Conservation (phyloP, 2,113 vertebrate genomes). For the Gallinago paraguaiae region DNA sequence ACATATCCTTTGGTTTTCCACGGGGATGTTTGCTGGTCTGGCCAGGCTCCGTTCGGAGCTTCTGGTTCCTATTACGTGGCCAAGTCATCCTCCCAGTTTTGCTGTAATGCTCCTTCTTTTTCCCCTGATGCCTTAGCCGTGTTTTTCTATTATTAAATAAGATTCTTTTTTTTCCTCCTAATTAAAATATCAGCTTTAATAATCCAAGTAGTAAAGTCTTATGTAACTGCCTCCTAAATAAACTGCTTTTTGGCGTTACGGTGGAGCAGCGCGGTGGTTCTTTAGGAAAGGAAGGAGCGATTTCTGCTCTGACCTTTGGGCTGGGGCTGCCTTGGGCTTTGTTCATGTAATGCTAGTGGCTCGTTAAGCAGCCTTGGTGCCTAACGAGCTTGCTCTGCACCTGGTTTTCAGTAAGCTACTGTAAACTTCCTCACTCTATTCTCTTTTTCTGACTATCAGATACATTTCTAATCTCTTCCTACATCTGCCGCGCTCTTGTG, state of each 20-base stretch:
- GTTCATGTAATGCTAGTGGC: accelerated
- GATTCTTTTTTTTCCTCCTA: neutral
- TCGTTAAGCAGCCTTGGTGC: neutral
- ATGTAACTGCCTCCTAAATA: neutral
- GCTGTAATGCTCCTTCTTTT: neutral
- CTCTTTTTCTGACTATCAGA: neutral
- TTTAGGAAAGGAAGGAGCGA: neutral
- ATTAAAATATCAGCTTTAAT: neutral
- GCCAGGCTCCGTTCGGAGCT: neutral
- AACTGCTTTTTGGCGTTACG: neutral
- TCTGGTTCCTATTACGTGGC: conserved; percentile 17
- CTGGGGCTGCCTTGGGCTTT: accelerated
- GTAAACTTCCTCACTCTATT: neutral
- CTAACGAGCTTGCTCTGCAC: neutral
- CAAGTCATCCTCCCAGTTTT: neutral
- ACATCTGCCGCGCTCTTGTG: accelerated
- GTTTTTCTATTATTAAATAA: conserved; percentile 12
- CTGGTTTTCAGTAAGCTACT: neutral
- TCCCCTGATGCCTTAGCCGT: neutral
- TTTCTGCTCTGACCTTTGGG: neutral
- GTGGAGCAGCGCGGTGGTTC: neutral
- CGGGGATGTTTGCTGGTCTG: neutral
- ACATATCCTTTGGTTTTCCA: conserved; percentile 13
- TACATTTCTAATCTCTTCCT: neutral
- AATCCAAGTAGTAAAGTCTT: neutral